Evolutionary conservation across 2,113 vertebrate genomes (phyloP), one percentile per base, ranked within the genome.

Genomic region (Oryzias celebensis): DNA sequence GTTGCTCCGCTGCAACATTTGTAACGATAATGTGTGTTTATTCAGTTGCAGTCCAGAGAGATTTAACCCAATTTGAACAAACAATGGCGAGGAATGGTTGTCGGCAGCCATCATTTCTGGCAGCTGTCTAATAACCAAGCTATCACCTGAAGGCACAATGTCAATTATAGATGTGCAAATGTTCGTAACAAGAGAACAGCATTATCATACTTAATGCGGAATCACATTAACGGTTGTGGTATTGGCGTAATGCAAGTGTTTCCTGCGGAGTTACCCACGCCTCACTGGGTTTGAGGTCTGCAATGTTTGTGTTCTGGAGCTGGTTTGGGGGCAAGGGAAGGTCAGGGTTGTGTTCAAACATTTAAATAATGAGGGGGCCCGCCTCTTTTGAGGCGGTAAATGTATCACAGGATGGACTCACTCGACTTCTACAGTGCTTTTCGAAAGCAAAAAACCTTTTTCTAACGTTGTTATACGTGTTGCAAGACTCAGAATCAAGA

Each of bases 181-280:
- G 63, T 66, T 68, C 68, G 18, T 45, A 70, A 83, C 77, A 77
- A 14, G 47, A 77, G 55, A 81, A 83, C 24, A 73, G 65, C 80
- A 85, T 85, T 81, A 87, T 76, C 68, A 78, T 72, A 56, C 49
- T 58, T 81, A 69, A 83, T 79, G 69, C 70, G 66, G 68, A 65
- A 58, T 60, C 13, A 17, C 53, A 82, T 85, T 52, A 72, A 65
- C 66, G 67, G 66, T 70, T 42, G 68, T 76, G 56, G 47, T 31
- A 64, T 65, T 69, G 55, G 52, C 65, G 23, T 48, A 52, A 63
- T 56, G 58, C 18, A 51, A 58, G 62, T 65, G 24, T 14, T 60
- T 53, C 44, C 26, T 51, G 44, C 24, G 41, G 47, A 65, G 49
- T 73, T 73, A 58, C 48, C 61, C 55, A 62, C 66, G 74, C 76